Evolutionary conservation across 2,113 vertebrate genomes (phyloP).

Genomic region (Pygoscelis adeliae): DNA sequence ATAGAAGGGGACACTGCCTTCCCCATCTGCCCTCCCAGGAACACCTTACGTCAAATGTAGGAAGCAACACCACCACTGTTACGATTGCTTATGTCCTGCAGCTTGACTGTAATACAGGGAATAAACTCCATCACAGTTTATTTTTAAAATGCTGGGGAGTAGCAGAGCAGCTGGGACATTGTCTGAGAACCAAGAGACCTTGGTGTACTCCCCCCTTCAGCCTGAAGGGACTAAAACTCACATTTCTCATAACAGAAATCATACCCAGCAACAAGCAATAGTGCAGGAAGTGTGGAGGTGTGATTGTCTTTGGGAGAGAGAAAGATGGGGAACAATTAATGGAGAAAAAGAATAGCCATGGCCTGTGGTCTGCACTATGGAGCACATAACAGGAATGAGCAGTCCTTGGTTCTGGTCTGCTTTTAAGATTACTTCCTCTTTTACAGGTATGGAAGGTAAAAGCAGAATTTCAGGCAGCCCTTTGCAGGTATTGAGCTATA

Average conservation of each 20-base stretch:
- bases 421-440: neutral
- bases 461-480: neutral
- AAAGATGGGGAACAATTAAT: neutral
- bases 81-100: neutral
- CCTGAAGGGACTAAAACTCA: neutral
- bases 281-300: neutral
- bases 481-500: neutral
- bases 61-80: neutral
- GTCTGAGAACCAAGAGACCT: neutral
- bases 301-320: neutral
- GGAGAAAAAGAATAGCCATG: neutral
- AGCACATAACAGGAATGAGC: neutral
- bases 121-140: neutral
- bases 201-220: neutral
- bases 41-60: neutral
- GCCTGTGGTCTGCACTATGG: neutral
- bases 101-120: neutral
- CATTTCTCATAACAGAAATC: neutral
- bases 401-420: neutral
- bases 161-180: neutral
- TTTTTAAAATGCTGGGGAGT: neutral
- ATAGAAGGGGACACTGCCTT: neutral
- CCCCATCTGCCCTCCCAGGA: neutral
- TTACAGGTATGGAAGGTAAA: neutral
- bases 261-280: neutral